Evolutionary conservation across 2,888 invertebrate genomes (phyloP), one percentile per base, ranked within the genome.

Genomic region (Calliphora vomitoria): DNA sequence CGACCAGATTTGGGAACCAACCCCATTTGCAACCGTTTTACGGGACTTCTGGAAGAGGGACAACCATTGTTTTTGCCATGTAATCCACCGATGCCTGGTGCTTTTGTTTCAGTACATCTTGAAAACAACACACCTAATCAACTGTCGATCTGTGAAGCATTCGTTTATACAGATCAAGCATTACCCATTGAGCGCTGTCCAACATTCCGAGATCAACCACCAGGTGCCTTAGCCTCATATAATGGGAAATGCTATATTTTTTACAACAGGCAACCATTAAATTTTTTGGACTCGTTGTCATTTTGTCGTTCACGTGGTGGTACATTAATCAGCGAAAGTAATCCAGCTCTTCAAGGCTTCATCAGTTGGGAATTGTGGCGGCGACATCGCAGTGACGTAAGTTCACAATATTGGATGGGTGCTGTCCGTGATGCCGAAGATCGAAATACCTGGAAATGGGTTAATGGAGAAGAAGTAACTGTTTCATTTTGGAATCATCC

Each of bases 191-290:
- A 98, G 93, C 95, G 98, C 74, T 98, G 98, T 92, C 98, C 98
- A 0, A 97, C 98, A 90, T 98, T 98, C 94, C 94, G 98, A 31
- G 98, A 98, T 91, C 98, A 98, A 92, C 98, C 98, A 0, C 98
- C 98, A 0, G 98, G 98, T 31, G 97, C 97, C 82, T 96, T 98
- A 0, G 98, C 98, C 0, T 98, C 98, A 0, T 98, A 98, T 94
- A 98, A 98, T 91, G 98, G 98, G 86, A 98, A 98, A 94, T 98
- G 98, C 92, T 98, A 98, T 94, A 97, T 98, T 86, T 98, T 98
- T 95, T 98, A 98, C 94, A 97, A 97, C 92, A 95, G 97, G 13
- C 97, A 98, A 91, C 98, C 97, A 0, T 93, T 96, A 88, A 95
- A 95, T 90, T 97, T 98, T 94, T 95, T 96, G 68, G 97, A 98